Evolutionary conservation across 2,113 vertebrate species (phyloP).

Genomic region (Festucalex cinctus): DNA sequence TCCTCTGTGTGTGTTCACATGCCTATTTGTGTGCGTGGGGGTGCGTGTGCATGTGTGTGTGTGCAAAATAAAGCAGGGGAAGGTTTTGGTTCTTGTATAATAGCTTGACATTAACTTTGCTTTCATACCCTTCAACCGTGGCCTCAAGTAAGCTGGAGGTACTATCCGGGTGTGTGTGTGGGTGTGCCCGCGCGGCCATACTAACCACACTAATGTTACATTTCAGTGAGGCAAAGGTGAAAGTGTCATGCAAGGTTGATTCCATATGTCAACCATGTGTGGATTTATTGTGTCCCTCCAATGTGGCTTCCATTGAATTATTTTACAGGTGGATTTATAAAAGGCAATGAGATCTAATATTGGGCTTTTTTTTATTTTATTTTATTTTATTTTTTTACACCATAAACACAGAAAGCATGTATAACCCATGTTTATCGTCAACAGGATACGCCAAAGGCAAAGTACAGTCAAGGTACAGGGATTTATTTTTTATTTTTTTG

Average conservation of each 20-base stretch:
- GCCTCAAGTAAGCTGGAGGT: constrained; percentile 18
- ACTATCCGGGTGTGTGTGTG: constrained; percentile 7
- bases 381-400: background rate
- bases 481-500: background rate
- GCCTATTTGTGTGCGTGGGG: background rate
- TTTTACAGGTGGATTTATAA: background rate
- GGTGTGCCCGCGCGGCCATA: constrained; percentile 8
- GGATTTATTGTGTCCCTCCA: background rate
- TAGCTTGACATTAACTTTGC: constrained; percentile 34
- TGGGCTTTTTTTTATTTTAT: background rate
- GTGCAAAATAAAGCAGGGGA: constrained; percentile 32
- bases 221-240: background rate
- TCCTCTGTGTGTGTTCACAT: background rate
- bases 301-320: background rate
- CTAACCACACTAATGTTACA: constrained; percentile 9
- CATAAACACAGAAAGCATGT: no score
- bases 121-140: constrained; percentile 49
- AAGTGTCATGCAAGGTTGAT: background rate
- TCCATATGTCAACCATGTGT: background rate
- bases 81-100: constrained; percentile 31
- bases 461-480: no score
- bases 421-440: no score
- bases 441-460: no score
- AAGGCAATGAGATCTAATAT: background rate
- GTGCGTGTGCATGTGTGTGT: constrained; percentile 16